Base-by-base conservation (phyloP, 1,140 invertebrate genomes). In the Lutraria rhynchaena region DNA sequence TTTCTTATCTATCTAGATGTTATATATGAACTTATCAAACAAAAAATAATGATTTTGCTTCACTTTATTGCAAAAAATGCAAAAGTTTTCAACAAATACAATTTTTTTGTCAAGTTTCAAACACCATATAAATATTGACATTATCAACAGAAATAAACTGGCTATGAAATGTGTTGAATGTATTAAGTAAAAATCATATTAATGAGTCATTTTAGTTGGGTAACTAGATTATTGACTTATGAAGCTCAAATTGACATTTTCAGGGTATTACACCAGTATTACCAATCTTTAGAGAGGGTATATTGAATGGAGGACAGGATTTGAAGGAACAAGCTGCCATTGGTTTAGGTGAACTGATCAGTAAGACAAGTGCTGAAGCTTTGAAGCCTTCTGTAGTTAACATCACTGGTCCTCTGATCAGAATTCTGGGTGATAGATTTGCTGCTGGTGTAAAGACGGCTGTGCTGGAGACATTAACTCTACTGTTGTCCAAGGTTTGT, bases 341-440 rank as follows among this genome's bases (percentile, higher is more conserved):
- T 89, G 98, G 98, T 83, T 93, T 99, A 67, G 96, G 97, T 11
- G 97, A 99, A 93, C 95, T 99, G 0, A 98, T 99, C 85, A 95
- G 94, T 84, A 92, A 98, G 44, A 98, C 98, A 19, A 87, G 87
- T 85, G 73, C 92, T 17, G 92, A 91, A 58, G 97, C 98, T 7
- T 92, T 99, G 24, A 98, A 99, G 91, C 96, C 97, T 1, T 98
- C 97, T 60, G 98, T 99, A 1, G 96, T 99, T 41, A 96, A 98
- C 88, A 98, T 99, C 83, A 99, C 98, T 29, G 99, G 99, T 11
- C 98, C 99, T 0, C 94, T 99, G 19, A 99, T 99, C 93, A 94
- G 99, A 87, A 99, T 99, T 89, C 94, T 99, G 17, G 98, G 98
- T 29, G 99, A 99, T 92, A 94, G 98, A 61, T 99, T 98, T 91